phyloP scores from a whole-genome alignment of 2,888 invertebrate species.

The Caenorhabditis auriculariae region DNA sequence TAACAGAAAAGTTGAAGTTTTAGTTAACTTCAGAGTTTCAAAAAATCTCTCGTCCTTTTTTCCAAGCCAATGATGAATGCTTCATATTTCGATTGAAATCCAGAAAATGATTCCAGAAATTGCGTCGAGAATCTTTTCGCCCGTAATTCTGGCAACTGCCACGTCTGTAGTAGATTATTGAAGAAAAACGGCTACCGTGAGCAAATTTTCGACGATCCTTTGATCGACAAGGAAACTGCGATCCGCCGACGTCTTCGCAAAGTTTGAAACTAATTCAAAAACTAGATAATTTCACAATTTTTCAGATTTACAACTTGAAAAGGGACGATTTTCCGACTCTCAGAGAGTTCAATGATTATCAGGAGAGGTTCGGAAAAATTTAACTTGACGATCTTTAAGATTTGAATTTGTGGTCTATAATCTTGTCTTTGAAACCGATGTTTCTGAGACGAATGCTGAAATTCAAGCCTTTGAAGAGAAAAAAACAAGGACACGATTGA shows the following conservation, averaged over 20 bases:
- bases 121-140: conserved; percentile 76
- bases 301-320: conserved; percentile 81
- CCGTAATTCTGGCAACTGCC: conserved; percentile 93
- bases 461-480: conserved; percentile 47
- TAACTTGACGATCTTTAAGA: conserved; percentile 8
- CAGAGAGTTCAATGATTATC: conserved; percentile 88
- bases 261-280: conserved; percentile 15
- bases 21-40: too few relatives aligned
- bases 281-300: neutral
- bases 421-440: conserved; percentile 48
- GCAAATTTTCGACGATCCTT: conserved; percentile 92
- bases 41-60: too few relatives aligned
- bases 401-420: conserved; percentile 50
- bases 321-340: conserved; percentile 86
- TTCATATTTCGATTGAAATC: too few relatives aligned
- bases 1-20: too few relatives aligned
- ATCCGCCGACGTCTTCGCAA: conserved; percentile 81
- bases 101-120: conserved; percentile 23
- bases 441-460: conserved; percentile 49
- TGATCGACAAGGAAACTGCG: conserved; percentile 95
- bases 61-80: too few relatives aligned
- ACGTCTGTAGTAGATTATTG: conserved; percentile 74
- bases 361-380: conserved; percentile 83
- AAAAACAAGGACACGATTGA: conserved; percentile 56
- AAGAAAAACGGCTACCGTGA: conserved; percentile 86